Percentiles rank a stretch among this genome's conserved stretches.
These are phyloP conservation scores for Melopsittacus undulatus DNA, from an alignment of 2,797 vertebrate genomes.

Conservation along the genomic window DNA sequence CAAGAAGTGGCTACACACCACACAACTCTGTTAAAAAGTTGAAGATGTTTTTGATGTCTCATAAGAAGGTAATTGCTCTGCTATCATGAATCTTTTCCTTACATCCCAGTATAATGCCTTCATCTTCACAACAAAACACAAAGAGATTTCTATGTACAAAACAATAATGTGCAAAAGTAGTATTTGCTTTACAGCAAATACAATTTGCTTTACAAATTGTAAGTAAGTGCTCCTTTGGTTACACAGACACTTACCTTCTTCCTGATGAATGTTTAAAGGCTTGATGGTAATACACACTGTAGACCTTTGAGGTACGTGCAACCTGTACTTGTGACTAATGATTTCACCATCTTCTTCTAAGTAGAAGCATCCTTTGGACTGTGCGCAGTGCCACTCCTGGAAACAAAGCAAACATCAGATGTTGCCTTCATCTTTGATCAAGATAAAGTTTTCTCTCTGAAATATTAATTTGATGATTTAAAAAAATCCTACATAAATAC, in stretches of 20 bases:
- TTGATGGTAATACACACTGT: constrained; percentile 85
- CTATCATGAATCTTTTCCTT: background rate
- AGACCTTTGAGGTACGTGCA: constrained; percentile 83
- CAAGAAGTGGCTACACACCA: background rate
- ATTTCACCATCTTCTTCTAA: constrained; percentile 86
- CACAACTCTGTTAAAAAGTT: background rate
- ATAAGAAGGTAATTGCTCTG: background rate
- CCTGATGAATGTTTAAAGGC: constrained; percentile 79
- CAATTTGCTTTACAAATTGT: background rate
- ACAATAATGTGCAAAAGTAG: background rate
- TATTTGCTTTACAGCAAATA: background rate
- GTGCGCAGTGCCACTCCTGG: constrained; percentile 85
- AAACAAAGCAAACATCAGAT: background rate
- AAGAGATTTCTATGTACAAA: background rate
- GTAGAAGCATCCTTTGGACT: constrained; percentile 89
- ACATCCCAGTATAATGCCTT: background rate
- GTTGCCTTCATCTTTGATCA: background rate
- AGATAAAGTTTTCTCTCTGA: background rate
- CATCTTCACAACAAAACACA: background rate
- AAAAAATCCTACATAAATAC: background rate
- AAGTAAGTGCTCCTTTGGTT: background rate
- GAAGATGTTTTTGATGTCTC: background rate
- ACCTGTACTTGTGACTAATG: constrained; percentile 85
- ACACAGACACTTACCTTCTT: constrained; percentile 74
- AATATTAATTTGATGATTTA: background rate